Evolutionary conservation across 2,888 invertebrate genomes (phyloP), one percentile per base, ranked within the genome.

Genomic region (Dilophus febrilis): DNA sequence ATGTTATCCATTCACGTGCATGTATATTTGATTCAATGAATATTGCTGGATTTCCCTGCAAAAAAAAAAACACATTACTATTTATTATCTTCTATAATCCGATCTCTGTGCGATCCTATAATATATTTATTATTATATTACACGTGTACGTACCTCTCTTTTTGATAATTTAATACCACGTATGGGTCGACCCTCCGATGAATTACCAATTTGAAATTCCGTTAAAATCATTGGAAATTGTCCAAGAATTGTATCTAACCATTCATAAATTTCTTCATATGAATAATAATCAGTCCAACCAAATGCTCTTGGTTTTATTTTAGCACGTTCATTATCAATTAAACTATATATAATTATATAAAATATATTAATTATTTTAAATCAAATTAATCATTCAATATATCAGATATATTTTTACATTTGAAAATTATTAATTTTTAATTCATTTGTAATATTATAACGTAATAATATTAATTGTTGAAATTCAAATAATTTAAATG

Each of bases 1-100:
- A 75, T 1, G 78, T 68, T 18, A 81, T 77, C 81, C 81, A 81
- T 60, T 82, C 81, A 34, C 79, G 64, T 1, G 74, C 63, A 50
- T 74, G 74, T 28, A 74, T 71, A 37, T 73, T 75, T 32, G 70
- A 70, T 61, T 78, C 78, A 11, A 77, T 64, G 57, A 77, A 74
- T 8, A 72, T 70, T 16, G 65, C 66, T 42, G 69, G 62, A 56
- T 72, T 61, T 46, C 66, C 56, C 29, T 47, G 19, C n/a, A n/a
- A n/a, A n/a, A n/a, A n/a, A n/a, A n/a, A n/a, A n/a, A n/a, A n/a
- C n/a, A n/a, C n/a, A n/a, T n/a, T n/a, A n/a, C n/a, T n/a, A n/a
- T n/a, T n/a, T n/a, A n/a, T n/a, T n/a, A n/a, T n/a, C n/a, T n/a
- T n/a, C n/a, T n/a, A n/a, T n/a, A n/a, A n/a, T n/a, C n/a, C n/a